Percentiles rank a stretch among this genome's conserved stretches.
phyloP scores from a whole-genome alignment of 2,113 vertebrate genomes.

The Pterocles orientalis region DNA sequence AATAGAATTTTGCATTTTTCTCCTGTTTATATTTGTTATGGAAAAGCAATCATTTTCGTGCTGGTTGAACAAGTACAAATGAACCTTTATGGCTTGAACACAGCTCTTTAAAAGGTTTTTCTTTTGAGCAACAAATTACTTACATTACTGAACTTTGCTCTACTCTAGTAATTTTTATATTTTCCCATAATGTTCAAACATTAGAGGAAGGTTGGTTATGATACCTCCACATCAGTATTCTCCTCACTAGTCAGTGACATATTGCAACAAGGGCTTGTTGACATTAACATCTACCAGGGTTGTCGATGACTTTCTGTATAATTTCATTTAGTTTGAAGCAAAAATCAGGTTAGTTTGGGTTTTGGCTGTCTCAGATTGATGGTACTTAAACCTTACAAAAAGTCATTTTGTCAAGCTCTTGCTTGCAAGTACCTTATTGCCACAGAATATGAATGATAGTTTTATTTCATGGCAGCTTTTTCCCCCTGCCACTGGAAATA shows the following conservation, averaged over 20 bases:
- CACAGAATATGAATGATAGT: background rate
- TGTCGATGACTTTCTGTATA: background rate
- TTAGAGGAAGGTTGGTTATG: background rate
- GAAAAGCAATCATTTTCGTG: slow-evolving; percentile 56
- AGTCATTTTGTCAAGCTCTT: background rate
- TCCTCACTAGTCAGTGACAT: background rate
- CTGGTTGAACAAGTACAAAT: slow-evolving; percentile 45
- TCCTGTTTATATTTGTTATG: slow-evolving; percentile 53
- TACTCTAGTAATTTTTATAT: slow-evolving; percentile 14
- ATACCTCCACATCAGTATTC: background rate
- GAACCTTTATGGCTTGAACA: slow-evolving; percentile 42
- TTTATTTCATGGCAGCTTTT: background rate
- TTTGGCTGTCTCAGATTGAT: background rate
- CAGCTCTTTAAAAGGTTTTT: slow-evolving; percentile 48
- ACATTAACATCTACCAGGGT: background rate
- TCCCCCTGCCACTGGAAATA: background rate
- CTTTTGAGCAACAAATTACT: slow-evolving; percentile 44
- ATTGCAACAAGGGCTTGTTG: background rate
- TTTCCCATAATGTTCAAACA: slow-evolving; percentile 22
- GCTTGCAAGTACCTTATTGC: background rate
- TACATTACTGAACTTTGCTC: slow-evolving; percentile 34
- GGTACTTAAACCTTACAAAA: background rate
- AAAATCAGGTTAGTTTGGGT: background rate
- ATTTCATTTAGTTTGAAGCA: slow-evolving; percentile 15
- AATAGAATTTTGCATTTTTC: slow-evolving; percentile 43